These are phyloP conservation scores for Agrochola macilenta DNA, from an alignment of 2,888 invertebrate genomes.

Conservation along the genomic window DNA sequence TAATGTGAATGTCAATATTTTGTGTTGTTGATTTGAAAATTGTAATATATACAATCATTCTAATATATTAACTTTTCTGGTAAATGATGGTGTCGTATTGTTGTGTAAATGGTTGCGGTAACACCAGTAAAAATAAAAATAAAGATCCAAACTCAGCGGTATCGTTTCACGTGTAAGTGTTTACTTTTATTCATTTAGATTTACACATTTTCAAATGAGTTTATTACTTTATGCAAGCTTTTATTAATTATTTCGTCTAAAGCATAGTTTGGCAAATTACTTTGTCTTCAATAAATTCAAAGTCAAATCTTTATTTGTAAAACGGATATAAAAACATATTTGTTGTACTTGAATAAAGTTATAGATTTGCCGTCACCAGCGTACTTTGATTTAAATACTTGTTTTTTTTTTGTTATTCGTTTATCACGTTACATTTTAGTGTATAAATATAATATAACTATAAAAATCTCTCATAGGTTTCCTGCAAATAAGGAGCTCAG, in stretches of 20 bases:
- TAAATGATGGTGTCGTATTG: slow-evolving; percentile 1
- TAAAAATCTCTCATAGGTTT: neutral
- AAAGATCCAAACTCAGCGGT: neutral
- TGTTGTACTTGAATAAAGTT: neutral
- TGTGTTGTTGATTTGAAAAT: neutral
- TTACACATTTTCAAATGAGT: neutral
- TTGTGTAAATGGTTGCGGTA: slow-evolving; percentile 11
- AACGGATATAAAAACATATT: neutral
- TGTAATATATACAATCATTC: too few species aligned
- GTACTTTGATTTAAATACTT: neutral
- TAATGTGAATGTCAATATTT: too few species aligned
- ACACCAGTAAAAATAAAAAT: slow-evolving; percentile 1
- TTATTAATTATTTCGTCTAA: neutral
- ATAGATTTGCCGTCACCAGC: neutral
- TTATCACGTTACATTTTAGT: neutral
- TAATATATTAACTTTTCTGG: too few species aligned
- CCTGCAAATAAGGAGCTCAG: neutral
- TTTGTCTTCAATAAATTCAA: neutral
- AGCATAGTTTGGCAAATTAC: neutral
- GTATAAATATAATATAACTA: too few species aligned
- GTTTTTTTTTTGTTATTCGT: neutral
- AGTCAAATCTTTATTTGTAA: neutral
- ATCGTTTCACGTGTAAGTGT: slow-evolving; percentile 3
- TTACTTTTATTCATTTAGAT: neutral
- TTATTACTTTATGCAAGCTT: neutral